phyloP scores from a whole-genome alignment of 2,888 invertebrate species.

The Tridacna crocea region DNA sequence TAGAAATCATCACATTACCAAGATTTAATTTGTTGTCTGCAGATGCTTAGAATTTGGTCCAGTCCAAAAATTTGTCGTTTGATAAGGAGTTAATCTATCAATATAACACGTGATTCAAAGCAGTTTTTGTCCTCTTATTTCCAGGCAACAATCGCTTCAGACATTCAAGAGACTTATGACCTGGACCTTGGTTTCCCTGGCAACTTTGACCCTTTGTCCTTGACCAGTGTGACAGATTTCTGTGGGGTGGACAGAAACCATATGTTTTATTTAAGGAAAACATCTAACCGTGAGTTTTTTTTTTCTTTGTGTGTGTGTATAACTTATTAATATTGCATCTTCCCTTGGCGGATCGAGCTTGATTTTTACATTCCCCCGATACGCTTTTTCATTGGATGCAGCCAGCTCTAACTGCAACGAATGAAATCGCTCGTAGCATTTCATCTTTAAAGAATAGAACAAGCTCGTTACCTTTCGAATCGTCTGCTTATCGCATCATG shows the following conservation, averaged over 20 bases:
- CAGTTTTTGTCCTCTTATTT: neutral
- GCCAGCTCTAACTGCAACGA: no score
- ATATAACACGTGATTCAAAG: no score
- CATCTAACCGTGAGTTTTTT: conserved; percentile 15
- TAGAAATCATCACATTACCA: no score
- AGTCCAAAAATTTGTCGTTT: no score
- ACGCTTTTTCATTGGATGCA: no score
- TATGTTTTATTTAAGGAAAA: conserved; percentile 38
- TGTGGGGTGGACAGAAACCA: conserved; percentile 52
- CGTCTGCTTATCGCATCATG: no score
- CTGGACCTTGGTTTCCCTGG: conserved; percentile 22
- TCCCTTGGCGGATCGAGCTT: no score
- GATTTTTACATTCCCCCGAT: no score
- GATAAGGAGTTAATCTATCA: no score
- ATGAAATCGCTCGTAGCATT: neutral
- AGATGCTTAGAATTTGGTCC: no score
- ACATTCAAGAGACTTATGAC: neutral
- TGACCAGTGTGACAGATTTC: conserved; percentile 43
- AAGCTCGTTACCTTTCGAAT: neutral
- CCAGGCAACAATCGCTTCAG: conserved; percentile 35
- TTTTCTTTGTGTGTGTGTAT: neutral
- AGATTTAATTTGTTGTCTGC: no score
- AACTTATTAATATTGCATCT: neutral
- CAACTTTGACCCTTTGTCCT: conserved; percentile 35
- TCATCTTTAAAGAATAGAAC: neutral